These are phyloP conservation scores for Platygyra sinensis DNA, from an alignment of 64 coral and sea anemone species.

Conservation along the genomic window DNA sequence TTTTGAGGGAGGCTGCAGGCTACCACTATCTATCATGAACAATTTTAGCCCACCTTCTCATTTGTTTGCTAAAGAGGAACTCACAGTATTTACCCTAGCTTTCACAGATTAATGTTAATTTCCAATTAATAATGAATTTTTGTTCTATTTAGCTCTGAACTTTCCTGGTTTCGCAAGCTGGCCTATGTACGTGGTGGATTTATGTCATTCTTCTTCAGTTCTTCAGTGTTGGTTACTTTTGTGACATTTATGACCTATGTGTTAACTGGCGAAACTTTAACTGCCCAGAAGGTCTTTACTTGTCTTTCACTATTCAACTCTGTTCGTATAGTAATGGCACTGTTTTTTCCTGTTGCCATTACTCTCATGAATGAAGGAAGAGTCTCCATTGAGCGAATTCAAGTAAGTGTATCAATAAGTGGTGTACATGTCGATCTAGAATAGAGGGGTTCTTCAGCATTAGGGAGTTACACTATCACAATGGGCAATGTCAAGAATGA, in stretches of 20 bases:
- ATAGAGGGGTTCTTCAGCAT: no score
- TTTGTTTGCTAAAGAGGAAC: no score
- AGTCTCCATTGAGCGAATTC: slow-evolving; percentile 82
- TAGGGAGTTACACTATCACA: no score
- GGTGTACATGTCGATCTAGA: background rate
- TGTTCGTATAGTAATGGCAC: slow-evolving; percentile 80
- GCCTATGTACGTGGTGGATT: slow-evolving; percentile 71
- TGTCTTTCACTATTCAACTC: slow-evolving; percentile 78
- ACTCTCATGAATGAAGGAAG: slow-evolving; percentile 85
- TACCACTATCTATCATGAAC: no score
- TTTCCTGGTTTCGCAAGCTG: slow-evolving; percentile 76
- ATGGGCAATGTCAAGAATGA: no score
- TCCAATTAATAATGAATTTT: background rate
- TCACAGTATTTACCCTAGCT: no score
- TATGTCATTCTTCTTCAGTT: slow-evolving; percentile 90
- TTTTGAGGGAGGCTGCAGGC: no score
- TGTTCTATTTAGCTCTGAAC: slow-evolving; percentile 55
- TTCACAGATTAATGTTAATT: background rate
- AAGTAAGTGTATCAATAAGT: slow-evolving; percentile 34
- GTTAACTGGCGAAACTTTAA: slow-evolving; percentile 68
- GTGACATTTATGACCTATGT: slow-evolving; percentile 87
- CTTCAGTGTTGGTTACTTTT: slow-evolving; percentile 69
- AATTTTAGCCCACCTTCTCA: no score
- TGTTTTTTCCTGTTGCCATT: slow-evolving; percentile 83
- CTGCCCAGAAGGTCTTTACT: slow-evolving; percentile 90